Percentiles rank a stretch among this genome's conserved stretches.
phyloP scores from a whole-genome alignment of 2,888 invertebrate genomes.

The Bruchidius siliquastri region DNA sequence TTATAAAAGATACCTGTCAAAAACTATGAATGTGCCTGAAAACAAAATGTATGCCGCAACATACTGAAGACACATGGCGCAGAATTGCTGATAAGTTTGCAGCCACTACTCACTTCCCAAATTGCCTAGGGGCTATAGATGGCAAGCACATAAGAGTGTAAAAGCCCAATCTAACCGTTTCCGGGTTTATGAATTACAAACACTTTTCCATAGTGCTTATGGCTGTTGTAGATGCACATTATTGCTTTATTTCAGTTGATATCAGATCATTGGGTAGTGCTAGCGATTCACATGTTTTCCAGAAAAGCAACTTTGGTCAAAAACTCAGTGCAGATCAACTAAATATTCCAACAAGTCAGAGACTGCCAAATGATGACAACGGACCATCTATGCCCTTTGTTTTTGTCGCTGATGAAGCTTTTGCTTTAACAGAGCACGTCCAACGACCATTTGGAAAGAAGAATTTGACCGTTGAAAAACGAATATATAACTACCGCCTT shows the following conservation, averaged over 20 bases:
- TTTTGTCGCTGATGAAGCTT: slow-evolving; percentile 11
- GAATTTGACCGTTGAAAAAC: slow-evolving; percentile 3
- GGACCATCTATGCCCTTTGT: slow-evolving; percentile 4
- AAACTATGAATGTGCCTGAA: slow-evolving; percentile 6
- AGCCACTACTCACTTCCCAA: slow-evolving; percentile 5
- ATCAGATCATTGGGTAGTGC: slow-evolving; percentile 5
- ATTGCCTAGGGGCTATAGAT: slow-evolving; percentile 5
- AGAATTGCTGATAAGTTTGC: slow-evolving; percentile 5
- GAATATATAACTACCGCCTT: slow-evolving; percentile 13
- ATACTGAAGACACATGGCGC: background rate
- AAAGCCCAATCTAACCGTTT: slow-evolving; percentile 2
- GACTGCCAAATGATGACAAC: background rate
- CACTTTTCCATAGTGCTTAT: slow-evolving; percentile 5
- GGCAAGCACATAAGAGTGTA: slow-evolving; percentile 8
- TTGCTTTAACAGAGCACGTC: slow-evolving; percentile 6
- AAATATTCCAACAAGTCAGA: background rate
- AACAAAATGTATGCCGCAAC: background rate
- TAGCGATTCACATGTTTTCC: slow-evolving; percentile 7
- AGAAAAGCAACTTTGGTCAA: slow-evolving; percentile 3
- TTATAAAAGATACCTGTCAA: slow-evolving; percentile 4
- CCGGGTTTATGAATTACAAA: slow-evolving; percentile 7
- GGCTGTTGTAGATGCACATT: slow-evolving; percentile 6
- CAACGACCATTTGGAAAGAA: slow-evolving; percentile 9
- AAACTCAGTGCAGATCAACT: background rate
- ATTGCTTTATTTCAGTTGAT: slow-evolving; percentile 6